A percentile compares a stretch with the other conserved stretches of the same genome.
phyloP scores from a whole-genome alignment of 1,140 invertebrate genomes.

The Neelides sp. region DNA sequence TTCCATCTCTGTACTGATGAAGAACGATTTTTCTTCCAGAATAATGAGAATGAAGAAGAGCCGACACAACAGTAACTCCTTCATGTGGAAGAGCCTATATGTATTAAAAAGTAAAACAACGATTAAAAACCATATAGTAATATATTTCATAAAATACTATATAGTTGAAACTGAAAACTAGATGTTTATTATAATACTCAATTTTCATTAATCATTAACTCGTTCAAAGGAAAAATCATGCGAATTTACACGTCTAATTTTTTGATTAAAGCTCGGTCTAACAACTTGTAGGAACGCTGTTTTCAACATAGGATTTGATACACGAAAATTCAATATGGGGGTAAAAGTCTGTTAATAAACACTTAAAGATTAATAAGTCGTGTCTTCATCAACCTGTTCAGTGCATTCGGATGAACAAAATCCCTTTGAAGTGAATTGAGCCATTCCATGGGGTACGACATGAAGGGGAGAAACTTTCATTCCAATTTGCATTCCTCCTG shows the following conservation, averaged over 20 bases:
- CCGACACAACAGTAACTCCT: slow-evolving; percentile 65
- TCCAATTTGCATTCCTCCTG: slow-evolving; percentile 64
- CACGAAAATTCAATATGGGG: too few relatives aligned
- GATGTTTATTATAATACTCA: too few relatives aligned
- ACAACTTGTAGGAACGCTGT: too few relatives aligned
- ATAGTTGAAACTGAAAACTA: too few relatives aligned
- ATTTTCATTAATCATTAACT: too few relatives aligned
- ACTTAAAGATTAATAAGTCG: neutral
- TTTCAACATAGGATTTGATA: too few relatives aligned
- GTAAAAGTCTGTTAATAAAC: neutral
- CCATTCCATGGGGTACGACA: slow-evolving; percentile 63
- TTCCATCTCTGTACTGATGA: slow-evolving; percentile 57
- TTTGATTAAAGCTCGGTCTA: too few relatives aligned
- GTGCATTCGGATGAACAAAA: slow-evolving; percentile 69
- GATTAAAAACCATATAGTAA: too few relatives aligned
- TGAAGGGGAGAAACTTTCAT: slow-evolving; percentile 64
- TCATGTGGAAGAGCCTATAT: slow-evolving; percentile 55
- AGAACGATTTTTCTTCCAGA: slow-evolving; percentile 62
- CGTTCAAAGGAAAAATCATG: too few relatives aligned
- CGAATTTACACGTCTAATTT: too few relatives aligned
- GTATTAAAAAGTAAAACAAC: neutral
- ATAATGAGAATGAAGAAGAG: slow-evolving; percentile 62
- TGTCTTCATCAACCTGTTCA: slow-evolving; percentile 43
- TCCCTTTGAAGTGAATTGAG: slow-evolving; percentile 58
- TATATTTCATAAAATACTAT: too few relatives aligned